Evolutionary conservation across 1,140 invertebrate species (phyloP).

Genomic region (Protaetia brevitarsis): DNA sequence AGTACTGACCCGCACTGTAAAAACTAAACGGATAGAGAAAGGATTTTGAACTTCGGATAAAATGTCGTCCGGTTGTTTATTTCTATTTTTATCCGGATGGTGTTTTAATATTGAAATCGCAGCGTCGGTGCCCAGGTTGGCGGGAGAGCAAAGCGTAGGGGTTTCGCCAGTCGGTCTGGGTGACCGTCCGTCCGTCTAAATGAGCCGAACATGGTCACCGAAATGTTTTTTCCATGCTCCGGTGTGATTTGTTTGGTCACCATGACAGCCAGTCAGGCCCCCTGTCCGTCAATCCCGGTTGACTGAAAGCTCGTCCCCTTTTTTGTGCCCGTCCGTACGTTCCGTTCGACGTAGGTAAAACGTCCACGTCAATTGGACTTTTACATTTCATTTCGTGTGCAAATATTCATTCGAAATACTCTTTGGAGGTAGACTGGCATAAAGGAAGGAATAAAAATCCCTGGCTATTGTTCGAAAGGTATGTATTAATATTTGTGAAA

Average conservation of each 20-base stretch:
- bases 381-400: conserved; percentile 16
- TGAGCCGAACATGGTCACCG: conserved; percentile 33
- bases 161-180: conserved; percentile 14
- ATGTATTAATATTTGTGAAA: not conserved
- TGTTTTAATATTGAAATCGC: conserved; percentile 15
- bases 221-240: conserved; percentile 39
- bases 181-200: conserved; percentile 30
- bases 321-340: conserved; percentile 17
- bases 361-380: conserved; percentile 7
- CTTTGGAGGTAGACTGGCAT: not conserved
- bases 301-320: not conserved
- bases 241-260: conserved; percentile 35
- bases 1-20: not conserved
- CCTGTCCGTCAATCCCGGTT: conserved; percentile 25
- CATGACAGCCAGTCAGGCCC: conserved; percentile 27
- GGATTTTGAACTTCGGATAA: not conserved
- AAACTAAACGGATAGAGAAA: not conserved
- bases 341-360: conserved; percentile 16
- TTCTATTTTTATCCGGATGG: conserved; percentile 14
- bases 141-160: not conserved
- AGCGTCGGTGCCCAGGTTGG: too few species aligned
- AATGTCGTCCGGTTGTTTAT: conserved; percentile 6
- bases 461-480: not conserved
- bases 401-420: conserved; percentile 19
- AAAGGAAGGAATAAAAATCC: not conserved